These are phyloP conservation scores for Aricia artaxerxes DNA, from an alignment of 2,888 invertebrate species.

Conservation along the genomic window DNA sequence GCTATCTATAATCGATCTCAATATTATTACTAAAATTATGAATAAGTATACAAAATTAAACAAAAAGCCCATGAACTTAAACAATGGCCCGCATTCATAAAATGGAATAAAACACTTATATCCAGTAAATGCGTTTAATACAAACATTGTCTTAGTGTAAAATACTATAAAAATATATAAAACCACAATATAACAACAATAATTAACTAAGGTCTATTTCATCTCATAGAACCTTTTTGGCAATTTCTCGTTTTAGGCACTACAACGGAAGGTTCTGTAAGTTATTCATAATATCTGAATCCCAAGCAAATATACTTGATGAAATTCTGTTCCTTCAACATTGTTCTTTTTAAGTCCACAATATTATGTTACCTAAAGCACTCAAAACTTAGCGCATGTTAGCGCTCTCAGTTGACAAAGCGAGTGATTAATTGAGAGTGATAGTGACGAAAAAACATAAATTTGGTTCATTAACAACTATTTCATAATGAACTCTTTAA, in stretches of 20 bases:
- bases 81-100: not conserved
- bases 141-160: not conserved
- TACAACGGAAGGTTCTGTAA: not conserved
- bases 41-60: not conserved
- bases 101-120: not conserved
- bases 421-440: not conserved
- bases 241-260: conserved; percentile 3
- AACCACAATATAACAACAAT: conserved; percentile 13
- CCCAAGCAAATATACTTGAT: not conserved
- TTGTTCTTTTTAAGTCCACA: not conserved
- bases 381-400: not conserved
- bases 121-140: conserved; percentile 13
- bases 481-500: not conserved
- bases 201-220: not conserved
- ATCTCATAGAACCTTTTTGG: not conserved
- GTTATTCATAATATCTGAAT: not conserved
- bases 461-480: not conserved
- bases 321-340: not conserved
- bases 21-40: no score
- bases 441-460: not conserved
- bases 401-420: not conserved
- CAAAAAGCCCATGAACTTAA: no score
- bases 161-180: conserved; percentile 18
- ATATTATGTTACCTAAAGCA: no score
- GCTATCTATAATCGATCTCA: no score